These are phyloP conservation scores for Apodemus agrarius DNA, from an alignment of 2,797 vertebrate genomes.

Conservation along the genomic window DNA sequence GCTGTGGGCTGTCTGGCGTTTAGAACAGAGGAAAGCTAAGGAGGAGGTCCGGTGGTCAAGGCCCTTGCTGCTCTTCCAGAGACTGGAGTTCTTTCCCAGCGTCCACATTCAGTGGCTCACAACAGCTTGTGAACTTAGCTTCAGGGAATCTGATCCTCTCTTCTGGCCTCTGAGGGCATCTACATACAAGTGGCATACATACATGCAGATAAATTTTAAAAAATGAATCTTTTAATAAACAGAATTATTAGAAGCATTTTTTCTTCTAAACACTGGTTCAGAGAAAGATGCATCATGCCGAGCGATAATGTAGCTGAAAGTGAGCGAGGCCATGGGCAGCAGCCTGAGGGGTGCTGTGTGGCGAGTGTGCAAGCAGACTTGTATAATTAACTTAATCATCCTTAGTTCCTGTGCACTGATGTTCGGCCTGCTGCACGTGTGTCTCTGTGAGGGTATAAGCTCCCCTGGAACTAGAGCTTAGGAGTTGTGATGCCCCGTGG, in stretches of 20 bases:
- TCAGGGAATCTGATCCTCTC: not conserved
- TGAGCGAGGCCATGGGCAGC: not conserved
- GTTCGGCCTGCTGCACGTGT: not conserved
- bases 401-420: not conserved
- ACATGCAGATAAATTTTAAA: not conserved
- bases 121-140: not conserved
- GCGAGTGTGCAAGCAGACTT: slow-evolving; percentile 11
- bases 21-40: slow-evolving; percentile 10
- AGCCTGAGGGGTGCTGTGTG: not conserved
- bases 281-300: not conserved
- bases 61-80: not conserved
- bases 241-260: not conserved
- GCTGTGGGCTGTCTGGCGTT: not conserved
- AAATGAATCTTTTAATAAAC: not conserved
- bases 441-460: not conserved
- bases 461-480: not conserved
- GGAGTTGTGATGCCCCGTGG: not conserved
- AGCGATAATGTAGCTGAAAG: not conserved
- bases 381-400: not conserved
- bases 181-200: not conserved
- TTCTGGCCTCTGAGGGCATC: not conserved
- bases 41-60: not conserved
- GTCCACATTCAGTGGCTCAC: not conserved
- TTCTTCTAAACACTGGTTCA: slow-evolving; percentile 30
- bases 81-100: not conserved